Percentiles rank a stretch among this genome's conserved stretches.
Evolutionary conservation across 2,888 invertebrate species (phyloP).

Genomic region (Tenthredo scrophulariae): DNA sequence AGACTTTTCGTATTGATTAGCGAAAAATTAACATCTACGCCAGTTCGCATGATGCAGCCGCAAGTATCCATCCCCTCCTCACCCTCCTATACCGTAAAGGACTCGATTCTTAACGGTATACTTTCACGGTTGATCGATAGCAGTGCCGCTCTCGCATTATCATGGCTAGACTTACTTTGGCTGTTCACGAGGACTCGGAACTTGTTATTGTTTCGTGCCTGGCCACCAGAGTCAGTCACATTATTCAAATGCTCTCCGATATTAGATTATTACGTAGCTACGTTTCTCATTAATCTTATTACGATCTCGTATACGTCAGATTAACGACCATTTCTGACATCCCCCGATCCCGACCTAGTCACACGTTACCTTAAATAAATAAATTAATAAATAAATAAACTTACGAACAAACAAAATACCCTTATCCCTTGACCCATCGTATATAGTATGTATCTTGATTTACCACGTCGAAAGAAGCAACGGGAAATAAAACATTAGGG

Average conservation of each 20-base stretch:
- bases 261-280: slow-evolving; percentile 60
- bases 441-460: neutral
- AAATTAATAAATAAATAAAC: neutral
- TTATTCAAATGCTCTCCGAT: slow-evolving; percentile 55
- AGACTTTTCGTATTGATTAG: slow-evolving; percentile 77
- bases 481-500: neutral
- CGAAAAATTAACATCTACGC: slow-evolving; percentile 70
- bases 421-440: neutral
- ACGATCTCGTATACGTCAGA: slow-evolving; percentile 38
- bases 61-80: neutral
- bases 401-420: neutral
- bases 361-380: neutral
- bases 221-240: slow-evolving; percentile 55
- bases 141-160: slow-evolving; percentile 57
- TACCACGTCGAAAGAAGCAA: neutral
- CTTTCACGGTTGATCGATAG: slow-evolving; percentile 55
- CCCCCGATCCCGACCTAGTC: slow-evolving; percentile 30
- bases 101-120: slow-evolving; percentile 51
- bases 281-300: slow-evolving; percentile 60
- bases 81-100: neutral
- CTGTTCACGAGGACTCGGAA: slow-evolving; percentile 52
- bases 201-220: slow-evolving; percentile 57
- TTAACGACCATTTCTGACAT: slow-evolving; percentile 34
- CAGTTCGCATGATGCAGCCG: slow-evolving; percentile 49
- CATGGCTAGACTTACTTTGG: slow-evolving; percentile 50